These are phyloP conservation scores for Agriotes lineatus DNA, from an alignment of 2,888 invertebrate genomes.

Conservation along the genomic window DNA sequence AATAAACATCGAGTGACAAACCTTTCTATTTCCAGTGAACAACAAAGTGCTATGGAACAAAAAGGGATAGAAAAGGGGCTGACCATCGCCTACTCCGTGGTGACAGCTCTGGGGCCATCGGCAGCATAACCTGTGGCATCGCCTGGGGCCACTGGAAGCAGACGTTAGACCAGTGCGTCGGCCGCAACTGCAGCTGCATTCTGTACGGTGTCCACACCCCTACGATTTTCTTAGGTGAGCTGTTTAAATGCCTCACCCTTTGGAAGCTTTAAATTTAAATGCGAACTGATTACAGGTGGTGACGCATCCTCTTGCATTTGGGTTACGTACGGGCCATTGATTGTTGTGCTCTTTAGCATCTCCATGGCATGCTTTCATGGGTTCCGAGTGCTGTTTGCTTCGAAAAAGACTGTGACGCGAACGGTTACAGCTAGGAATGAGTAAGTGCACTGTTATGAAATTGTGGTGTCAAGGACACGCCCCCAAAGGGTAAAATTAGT, in stretches of 20 bases:
- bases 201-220: slow-evolving; percentile 74
- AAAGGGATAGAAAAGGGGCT: slow-evolving; percentile 59
- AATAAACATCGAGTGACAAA: no score
- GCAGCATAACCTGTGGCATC: slow-evolving; percentile 70
- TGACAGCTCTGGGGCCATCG: slow-evolving; percentile 56
- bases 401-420: slow-evolving; percentile 58
- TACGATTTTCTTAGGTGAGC: slow-evolving; percentile 69
- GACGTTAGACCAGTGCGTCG: slow-evolving; percentile 76
- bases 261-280: neutral
- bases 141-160: slow-evolving; percentile 78
- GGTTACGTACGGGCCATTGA: slow-evolving; percentile 76
- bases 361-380: slow-evolving; percentile 78
- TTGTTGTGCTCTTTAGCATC: slow-evolving; percentile 73
- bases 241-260: no score
- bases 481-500: no score
- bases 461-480: no score
- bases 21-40: neutral
- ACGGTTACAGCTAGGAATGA: slow-evolving; percentile 61
- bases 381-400: slow-evolving; percentile 70
- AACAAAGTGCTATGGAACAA: slow-evolving; percentile 54
- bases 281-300: slow-evolving; percentile 67
- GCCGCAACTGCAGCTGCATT: slow-evolving; percentile 78
- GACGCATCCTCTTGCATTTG: slow-evolving; percentile 75
- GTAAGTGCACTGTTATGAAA: slow-evolving; percentile 58
- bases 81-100: slow-evolving; percentile 57